Evolutionary conservation across 1,140 invertebrate species (phyloP).

Genomic region (Oncopeltus fasciatus): DNA sequence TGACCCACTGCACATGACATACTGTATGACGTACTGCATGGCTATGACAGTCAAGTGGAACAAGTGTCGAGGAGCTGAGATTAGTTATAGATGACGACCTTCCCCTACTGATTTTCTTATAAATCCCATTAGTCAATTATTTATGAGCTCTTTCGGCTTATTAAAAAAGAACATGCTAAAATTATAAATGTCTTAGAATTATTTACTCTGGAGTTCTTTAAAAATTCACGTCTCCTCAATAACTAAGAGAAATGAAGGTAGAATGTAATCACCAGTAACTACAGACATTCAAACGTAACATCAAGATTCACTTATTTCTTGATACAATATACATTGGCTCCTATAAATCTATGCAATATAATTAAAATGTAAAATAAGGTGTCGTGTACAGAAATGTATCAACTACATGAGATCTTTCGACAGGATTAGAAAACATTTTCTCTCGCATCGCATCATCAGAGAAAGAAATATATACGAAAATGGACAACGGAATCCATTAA

Average conservation of each 20-base stretch:
- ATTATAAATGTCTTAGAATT: not conserved
- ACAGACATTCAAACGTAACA: not conserved
- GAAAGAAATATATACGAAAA: slow-evolving; percentile 2
- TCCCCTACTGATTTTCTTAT: not conserved
- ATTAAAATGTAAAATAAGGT: slow-evolving; percentile 5
- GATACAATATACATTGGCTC: not conserved
- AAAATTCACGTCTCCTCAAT: not conserved
- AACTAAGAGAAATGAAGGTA: not conserved
- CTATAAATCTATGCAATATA: slow-evolving; percentile 6
- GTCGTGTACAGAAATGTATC: not conserved
- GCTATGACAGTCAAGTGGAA: too few relatives aligned
- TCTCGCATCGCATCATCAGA: not conserved
- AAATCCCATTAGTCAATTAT: not conserved
- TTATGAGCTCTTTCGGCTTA: not conserved
- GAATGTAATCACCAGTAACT: not conserved
- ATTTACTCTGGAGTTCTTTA: not conserved
- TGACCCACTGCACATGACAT: too few relatives aligned
- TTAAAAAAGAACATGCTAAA: not conserved
- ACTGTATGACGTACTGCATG: too few relatives aligned
- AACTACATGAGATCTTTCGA: slow-evolving; percentile 7
- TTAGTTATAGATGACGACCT: not conserved
- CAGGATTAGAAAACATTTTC: not conserved
- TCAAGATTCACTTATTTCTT: slow-evolving; percentile 9
- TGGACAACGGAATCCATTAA: not conserved
- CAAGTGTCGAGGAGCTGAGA: too few relatives aligned